Evolutionary conservation across 2,888 invertebrate genomes (phyloP).

Genomic region (Elysia crispata): DNA sequence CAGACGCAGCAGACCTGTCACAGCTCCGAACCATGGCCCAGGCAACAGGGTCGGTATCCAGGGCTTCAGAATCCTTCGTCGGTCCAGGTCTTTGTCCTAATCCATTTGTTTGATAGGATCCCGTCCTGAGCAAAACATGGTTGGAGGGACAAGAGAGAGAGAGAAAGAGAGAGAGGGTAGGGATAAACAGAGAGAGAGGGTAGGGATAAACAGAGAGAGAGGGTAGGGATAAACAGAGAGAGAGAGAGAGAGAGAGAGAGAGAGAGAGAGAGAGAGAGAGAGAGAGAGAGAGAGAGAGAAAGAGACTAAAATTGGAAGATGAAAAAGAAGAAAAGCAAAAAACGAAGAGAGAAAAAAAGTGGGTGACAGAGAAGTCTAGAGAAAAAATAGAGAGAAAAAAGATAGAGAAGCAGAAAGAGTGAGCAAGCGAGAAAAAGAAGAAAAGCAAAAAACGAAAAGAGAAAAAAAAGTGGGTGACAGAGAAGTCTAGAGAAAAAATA

Average conservation of each 20-base stretch:
- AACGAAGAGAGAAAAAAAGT: background rate
- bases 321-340: background rate
- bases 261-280: slow-evolving; percentile 5
- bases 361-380: background rate
- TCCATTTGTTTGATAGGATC: too few species aligned
- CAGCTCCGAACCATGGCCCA: too few species aligned
- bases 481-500: too few species aligned
- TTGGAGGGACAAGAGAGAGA: slow-evolving; percentile 13
- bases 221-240: slow-evolving; percentile 6
- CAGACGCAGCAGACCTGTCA: too few species aligned
- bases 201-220: background rate
- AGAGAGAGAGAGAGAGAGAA: background rate
- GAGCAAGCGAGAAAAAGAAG: background rate
- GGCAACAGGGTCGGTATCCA: too few species aligned
- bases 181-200: background rate
- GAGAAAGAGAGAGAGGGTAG: background rate
- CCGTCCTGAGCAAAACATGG: too few species aligned
- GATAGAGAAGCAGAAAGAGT: slow-evolving; percentile 2
- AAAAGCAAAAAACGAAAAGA: too few species aligned
- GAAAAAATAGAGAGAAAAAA: background rate
- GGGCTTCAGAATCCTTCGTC: too few species aligned
- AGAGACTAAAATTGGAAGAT: background rate
- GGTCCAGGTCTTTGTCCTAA: too few species aligned
- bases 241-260: background rate
- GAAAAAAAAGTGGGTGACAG: background rate